These are phyloP conservation scores for Aegotheles bennettii DNA, from an alignment of 2,113 vertebrate species.

Conservation along the genomic window DNA sequence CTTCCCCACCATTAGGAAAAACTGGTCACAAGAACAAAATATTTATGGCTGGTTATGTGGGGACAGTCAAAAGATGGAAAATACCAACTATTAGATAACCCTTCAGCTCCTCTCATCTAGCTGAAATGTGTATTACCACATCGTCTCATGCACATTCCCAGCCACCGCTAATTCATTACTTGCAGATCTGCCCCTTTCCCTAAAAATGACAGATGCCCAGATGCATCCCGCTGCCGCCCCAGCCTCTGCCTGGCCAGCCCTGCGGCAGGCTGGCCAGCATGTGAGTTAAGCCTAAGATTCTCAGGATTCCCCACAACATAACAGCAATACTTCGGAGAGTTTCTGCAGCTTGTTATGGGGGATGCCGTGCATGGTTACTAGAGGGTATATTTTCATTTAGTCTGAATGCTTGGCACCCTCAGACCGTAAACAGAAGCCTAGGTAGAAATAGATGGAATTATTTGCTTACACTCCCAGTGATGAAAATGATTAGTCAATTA, in stretches of 20 bases:
- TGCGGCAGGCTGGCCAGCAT: constrained; percentile 67
- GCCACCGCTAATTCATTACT: constrained; percentile 6
- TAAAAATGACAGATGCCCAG: constrained; percentile 53
- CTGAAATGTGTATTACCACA: background rate
- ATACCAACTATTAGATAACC: background rate
- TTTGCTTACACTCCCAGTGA: constrained; percentile 76
- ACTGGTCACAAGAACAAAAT: background rate
- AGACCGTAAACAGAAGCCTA: constrained; percentile 84
- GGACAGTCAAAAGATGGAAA: background rate
- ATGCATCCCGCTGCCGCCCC: background rate
- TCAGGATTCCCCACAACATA: constrained; percentile 90
- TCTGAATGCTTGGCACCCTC: constrained; percentile 91
- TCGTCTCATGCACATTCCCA: background rate
- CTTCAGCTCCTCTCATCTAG: background rate
- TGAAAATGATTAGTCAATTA: constrained; percentile 89
- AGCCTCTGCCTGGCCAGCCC: constrained; percentile 13
- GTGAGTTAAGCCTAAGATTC: constrained; percentile 85
- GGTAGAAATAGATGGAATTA: constrained; percentile 84
- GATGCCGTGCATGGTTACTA: constrained; percentile 87
- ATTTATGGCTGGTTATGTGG: background rate
- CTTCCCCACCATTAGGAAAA: background rate
- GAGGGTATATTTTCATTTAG: constrained; percentile 95
- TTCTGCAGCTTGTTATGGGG: constrained; percentile 93
- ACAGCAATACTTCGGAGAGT: constrained; percentile 85
- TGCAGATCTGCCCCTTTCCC: constrained; percentile 38